Percentiles rank a stretch among this genome's conserved stretches.
Conservation (phyloP, 2,888 invertebrate genomes). For the Branchellion lobata region DNA sequence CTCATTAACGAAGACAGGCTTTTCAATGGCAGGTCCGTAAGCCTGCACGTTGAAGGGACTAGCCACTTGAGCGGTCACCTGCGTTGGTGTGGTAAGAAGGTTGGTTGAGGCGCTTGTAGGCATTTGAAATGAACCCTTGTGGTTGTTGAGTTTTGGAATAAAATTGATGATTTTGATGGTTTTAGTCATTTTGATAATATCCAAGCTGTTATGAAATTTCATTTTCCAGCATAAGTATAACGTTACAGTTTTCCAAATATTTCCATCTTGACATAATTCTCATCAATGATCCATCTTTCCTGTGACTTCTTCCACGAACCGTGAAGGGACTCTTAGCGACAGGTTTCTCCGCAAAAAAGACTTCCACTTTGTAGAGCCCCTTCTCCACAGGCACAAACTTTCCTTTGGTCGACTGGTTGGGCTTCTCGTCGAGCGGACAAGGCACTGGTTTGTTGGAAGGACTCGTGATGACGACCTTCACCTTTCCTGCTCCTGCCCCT, state of each 20-base stretch:
- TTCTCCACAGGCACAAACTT: slow-evolving; percentile 42
- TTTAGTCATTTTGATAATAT: too few relatives aligned
- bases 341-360: slow-evolving; percentile 41
- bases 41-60: slow-evolving; percentile 42
- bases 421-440: slow-evolving; percentile 27
- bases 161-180: too few relatives aligned
- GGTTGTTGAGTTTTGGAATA: too few relatives aligned
- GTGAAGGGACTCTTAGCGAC: slow-evolving; percentile 45
- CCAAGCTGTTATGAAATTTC: too few relatives aligned
- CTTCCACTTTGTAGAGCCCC: slow-evolving; percentile 43
- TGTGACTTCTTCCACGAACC: not conserved
- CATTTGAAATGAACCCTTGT: too few relatives aligned
- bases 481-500: slow-evolving; percentile 43
- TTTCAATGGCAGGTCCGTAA: slow-evolving; percentile 68
- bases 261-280: not conserved
- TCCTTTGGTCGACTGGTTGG: slow-evolving; percentile 13
- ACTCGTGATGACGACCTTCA: slow-evolving; percentile 40
- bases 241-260: not conserved
- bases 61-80: slow-evolving; percentile 44
- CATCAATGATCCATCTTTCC: not conserved
- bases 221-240: not conserved
- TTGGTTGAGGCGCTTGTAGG: too few relatives aligned
- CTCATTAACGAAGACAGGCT: slow-evolving; percentile 74
- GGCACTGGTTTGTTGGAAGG: slow-evolving; percentile 40
- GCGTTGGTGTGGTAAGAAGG: too few relatives aligned